A percentile compares a stretch with the other conserved stretches of the same genome.
Conservation (phyloP, 2,113 vertebrate species). For the Rana temporaria region DNA sequence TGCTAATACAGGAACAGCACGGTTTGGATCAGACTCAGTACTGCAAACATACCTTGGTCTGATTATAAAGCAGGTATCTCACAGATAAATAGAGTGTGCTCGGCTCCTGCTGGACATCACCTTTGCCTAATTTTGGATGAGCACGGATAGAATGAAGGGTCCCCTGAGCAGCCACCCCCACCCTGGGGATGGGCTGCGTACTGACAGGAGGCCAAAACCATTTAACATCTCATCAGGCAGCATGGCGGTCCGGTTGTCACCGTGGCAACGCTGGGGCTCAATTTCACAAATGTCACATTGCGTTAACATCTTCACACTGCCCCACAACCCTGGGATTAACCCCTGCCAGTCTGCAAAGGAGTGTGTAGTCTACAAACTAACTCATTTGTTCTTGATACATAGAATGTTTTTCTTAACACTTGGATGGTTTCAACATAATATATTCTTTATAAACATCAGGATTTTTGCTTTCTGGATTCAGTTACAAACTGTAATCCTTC, state of each 20-base stretch:
- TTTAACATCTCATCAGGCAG: constrained; percentile 97
- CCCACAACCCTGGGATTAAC: constrained; percentile 80
- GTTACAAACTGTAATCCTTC: too few species aligned
- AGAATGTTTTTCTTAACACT: background rate
- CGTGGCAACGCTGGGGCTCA: constrained; percentile 96
- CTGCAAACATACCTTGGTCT: background rate
- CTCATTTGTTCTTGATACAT: background rate
- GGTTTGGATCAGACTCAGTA: background rate
- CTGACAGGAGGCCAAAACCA: constrained; percentile 92
- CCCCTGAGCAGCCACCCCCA: constrained; percentile 64
- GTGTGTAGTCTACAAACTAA: background rate
- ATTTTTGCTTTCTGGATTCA: too few species aligned
- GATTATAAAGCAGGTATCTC: background rate
- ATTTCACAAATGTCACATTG: constrained; percentile 99
- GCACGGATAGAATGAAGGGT: constrained; percentile 44
- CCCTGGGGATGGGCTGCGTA: constrained; percentile 67
- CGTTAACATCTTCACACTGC: constrained; percentile 99
- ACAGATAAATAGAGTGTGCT: constrained; percentile 15
- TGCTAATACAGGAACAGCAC: constrained; percentile 13
- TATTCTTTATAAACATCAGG: too few species aligned
- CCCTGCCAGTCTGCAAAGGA: constrained; percentile 30
- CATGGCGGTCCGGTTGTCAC: constrained; percentile 91
- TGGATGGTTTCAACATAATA: too few species aligned
- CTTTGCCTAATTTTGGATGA: constrained; percentile 45
- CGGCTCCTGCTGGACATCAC: constrained; percentile 23